These are phyloP conservation scores for Erinaceus europaeus DNA, from an alignment of 2,113 vertebrate genomes.

Conservation along the genomic window DNA sequence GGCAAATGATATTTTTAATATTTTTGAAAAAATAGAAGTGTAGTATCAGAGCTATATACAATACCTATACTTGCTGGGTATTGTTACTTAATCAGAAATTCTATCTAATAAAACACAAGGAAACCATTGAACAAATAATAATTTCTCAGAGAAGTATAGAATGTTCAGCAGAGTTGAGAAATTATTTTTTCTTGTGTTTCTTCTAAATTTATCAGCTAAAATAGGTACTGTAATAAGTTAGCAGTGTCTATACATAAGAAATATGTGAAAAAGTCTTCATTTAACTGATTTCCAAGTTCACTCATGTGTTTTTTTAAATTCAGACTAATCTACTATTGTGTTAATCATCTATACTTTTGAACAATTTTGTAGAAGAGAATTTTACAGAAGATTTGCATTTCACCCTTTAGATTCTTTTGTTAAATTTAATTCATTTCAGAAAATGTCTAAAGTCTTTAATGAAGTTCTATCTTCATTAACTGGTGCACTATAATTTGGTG, in stretches of 20 bases:
- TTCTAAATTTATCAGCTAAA: not conserved
- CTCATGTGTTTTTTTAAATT: conserved; percentile 48
- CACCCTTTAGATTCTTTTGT: conserved; percentile 67
- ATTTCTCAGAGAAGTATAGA: not conserved
- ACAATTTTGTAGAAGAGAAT: conserved; percentile 49
- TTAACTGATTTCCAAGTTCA: conserved; percentile 49
- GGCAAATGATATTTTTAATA: not conserved
- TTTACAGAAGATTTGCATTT: conserved; percentile 69
- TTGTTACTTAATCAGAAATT: not conserved
- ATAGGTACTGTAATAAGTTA: not conserved
- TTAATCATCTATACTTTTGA: conserved; percentile 61
- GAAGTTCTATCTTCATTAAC: conserved; percentile 72
- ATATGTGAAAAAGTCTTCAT: conserved; percentile 12
- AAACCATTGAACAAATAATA: not conserved
- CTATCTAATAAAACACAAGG: not conserved
- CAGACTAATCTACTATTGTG: conserved; percentile 3
- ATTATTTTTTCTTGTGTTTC: not conserved
- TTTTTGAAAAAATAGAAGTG: not conserved
- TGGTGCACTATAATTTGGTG: conserved; percentile 72
- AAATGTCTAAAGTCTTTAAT: conserved; percentile 74
- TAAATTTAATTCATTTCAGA: conserved; percentile 74
- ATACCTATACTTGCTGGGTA: not conserved
- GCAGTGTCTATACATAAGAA: not conserved
- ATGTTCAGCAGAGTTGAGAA: not conserved
- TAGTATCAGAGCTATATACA: not conserved